These are phyloP conservation scores for Gnatocerus cornutus DNA, from an alignment of 2,888 invertebrate species.

Conservation along the genomic window DNA sequence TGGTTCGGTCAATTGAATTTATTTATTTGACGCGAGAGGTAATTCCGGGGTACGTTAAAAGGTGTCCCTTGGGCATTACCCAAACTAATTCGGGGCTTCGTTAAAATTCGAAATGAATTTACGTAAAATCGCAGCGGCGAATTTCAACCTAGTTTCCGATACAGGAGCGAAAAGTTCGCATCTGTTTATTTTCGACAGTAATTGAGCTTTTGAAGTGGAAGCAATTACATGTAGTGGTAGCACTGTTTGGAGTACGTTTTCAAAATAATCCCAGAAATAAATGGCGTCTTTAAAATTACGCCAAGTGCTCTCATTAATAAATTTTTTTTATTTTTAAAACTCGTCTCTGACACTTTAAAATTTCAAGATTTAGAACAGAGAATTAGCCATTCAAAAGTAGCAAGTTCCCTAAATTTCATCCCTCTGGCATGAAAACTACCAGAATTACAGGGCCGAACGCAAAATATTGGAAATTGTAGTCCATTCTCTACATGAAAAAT, in stretches of 20 bases:
- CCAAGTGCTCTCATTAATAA: conserved; percentile 23
- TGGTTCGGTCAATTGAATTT: conserved; percentile 54
- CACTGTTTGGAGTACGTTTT: conserved; percentile 13
- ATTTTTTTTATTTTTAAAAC: too few relatives aligned
- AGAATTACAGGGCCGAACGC: too few relatives aligned
- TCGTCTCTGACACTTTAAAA: too few relatives aligned
- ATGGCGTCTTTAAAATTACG: not conserved
- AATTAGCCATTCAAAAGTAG: too few relatives aligned
- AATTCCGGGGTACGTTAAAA: conserved; percentile 48
- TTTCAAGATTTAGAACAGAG: too few relatives aligned
- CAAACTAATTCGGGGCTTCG: conserved; percentile 41
- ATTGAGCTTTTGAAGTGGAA: conserved; percentile 10
- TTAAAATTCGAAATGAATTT: conserved; percentile 44
- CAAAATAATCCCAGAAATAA: conserved; percentile 26
- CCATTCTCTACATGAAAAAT: too few relatives aligned
- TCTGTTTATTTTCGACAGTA: conserved; percentile 23
- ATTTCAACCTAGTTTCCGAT: conserved; percentile 26
- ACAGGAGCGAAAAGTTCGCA: not conserved
- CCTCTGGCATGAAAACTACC: too few relatives aligned
- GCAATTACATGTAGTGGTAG: conserved; percentile 21
- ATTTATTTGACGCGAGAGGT: conserved; percentile 54
- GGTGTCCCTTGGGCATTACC: conserved; percentile 43
- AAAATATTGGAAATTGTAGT: too few relatives aligned
- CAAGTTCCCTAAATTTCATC: too few relatives aligned
- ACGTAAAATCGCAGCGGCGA: conserved; percentile 29